Percentiles rank a stretch among this genome's conserved stretches.
Evolutionary conservation across 2,113 vertebrate species (phyloP).

Genomic region (Cairina moschata): DNA sequence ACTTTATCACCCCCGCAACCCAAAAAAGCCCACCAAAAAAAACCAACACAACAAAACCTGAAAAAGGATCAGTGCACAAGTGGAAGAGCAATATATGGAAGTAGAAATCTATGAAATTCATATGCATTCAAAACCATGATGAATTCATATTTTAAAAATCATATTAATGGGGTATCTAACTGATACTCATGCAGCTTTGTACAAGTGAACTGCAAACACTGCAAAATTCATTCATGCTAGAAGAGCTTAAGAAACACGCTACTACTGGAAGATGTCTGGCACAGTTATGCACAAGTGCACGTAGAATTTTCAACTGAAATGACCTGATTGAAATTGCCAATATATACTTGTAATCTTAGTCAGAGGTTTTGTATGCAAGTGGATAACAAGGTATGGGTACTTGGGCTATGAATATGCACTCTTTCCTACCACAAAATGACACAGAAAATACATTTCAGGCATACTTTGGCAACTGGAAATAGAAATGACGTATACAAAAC

Average conservation of each 20-base stretch:
- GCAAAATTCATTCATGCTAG: neutral
- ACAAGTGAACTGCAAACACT: neutral
- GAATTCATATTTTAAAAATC: neutral
- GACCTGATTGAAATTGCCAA: neutral
- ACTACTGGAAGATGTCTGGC: neutral
- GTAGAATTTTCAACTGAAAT: neutral
- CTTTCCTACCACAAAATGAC: constrained; percentile 26
- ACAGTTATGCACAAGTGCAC: neutral
- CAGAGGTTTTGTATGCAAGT: neutral
- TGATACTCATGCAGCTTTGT: neutral
- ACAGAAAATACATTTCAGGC: constrained; percentile 25
- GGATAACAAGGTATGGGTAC: neutral
- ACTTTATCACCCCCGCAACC: too few relatives aligned
- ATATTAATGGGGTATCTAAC: neutral
- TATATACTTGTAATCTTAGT: neutral
- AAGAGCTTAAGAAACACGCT: neutral
- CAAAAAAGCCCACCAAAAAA: neutral
- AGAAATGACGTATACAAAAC: neutral
- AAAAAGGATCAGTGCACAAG: neutral
- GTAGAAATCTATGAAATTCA: neutral
- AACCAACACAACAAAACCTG: neutral
- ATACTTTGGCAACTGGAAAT: neutral
- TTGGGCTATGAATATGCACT: constrained; percentile 10
- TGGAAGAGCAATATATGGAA: neutral
- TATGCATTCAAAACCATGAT: neutral